Conservation (phyloP, 2,113 vertebrate genomes). For the Pimephales promelas region DNA sequence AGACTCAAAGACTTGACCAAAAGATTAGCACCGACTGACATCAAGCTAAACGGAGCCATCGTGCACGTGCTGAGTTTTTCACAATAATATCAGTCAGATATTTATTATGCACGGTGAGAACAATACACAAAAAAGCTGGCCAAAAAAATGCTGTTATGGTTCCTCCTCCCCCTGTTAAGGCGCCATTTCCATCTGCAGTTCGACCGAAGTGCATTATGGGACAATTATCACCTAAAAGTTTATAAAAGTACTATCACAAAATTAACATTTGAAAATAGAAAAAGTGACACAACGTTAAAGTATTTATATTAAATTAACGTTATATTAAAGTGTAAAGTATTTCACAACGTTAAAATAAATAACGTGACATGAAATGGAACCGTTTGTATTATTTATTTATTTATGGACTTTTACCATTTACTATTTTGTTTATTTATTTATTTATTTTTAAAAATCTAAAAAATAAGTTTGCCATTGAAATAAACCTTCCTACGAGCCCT, state of each 20-base stretch:
- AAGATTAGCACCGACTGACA: constrained; percentile 63
- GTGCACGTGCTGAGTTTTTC: background rate
- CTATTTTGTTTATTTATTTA: too few species aligned
- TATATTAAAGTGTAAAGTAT: too few species aligned
- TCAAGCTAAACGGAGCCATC: constrained; percentile 69
- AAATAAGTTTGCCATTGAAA: too few species aligned
- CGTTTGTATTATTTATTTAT: too few species aligned
- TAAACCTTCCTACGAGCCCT: too few species aligned
- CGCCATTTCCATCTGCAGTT: constrained; percentile 58
- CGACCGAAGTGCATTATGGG: constrained; percentile 66
- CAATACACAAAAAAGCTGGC: background rate
- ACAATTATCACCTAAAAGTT: background rate
- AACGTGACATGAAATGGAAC: too few species aligned
- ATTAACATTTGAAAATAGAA: background rate
- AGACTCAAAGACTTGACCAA: constrained; percentile 64
- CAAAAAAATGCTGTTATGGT: background rate
- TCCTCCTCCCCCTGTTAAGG: constrained; percentile 52
- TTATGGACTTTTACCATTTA: too few species aligned
- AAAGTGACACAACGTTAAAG: too few species aligned
- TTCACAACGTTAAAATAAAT: too few species aligned
- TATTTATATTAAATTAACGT: too few species aligned
- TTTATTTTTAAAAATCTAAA: too few species aligned
- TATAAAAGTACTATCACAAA: background rate
- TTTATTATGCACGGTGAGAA: background rate
- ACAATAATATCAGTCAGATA: background rate